Evolutionary conservation across 1,140 invertebrate genomes (phyloP).

Genomic region (Drosophila paulistorum): DNA sequence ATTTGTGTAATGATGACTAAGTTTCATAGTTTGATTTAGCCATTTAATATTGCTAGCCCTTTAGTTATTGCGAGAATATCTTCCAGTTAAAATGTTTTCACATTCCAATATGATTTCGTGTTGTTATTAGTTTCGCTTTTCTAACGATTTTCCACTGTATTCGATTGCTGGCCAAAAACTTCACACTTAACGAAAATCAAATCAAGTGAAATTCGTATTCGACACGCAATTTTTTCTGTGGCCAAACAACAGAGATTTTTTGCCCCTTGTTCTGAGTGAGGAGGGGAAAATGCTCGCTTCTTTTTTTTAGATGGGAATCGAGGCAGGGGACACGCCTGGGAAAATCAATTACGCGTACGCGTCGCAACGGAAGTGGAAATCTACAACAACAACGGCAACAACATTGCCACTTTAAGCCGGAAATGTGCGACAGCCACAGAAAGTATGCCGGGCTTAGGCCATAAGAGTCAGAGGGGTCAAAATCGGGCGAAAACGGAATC

Average conservation of each 20-base stretch:
- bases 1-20: too few species aligned
- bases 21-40: too few species aligned
- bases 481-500: constrained; percentile 21
- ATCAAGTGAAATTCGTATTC: constrained; percentile 59
- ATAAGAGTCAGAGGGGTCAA: constrained; percentile 40
- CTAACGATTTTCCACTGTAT: not conserved
- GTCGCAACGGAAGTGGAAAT: constrained; percentile 58
- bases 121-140: not conserved
- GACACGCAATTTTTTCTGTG: constrained; percentile 44
- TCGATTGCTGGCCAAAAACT: not conserved
- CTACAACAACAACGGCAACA: constrained; percentile 24
- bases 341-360: constrained; percentile 62
- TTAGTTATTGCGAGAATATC: not conserved
- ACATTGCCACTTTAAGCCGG: constrained; percentile 58
- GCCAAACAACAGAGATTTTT: constrained; percentile 31
- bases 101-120: not conserved
- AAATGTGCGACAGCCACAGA: constrained; percentile 62
- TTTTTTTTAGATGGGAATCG: constrained; percentile 3
- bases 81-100: too few species aligned
- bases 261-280: constrained; percentile 11
- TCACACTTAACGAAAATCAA: constrained; percentile 39
- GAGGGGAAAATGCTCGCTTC: constrained; percentile 20
- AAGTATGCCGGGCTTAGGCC: constrained; percentile 54
- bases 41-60: too few species aligned
- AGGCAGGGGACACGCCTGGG: constrained; percentile 23